These are phyloP conservation scores for Podilymbus podiceps DNA, from an alignment of 2,113 vertebrate species.

Conservation along the genomic window DNA sequence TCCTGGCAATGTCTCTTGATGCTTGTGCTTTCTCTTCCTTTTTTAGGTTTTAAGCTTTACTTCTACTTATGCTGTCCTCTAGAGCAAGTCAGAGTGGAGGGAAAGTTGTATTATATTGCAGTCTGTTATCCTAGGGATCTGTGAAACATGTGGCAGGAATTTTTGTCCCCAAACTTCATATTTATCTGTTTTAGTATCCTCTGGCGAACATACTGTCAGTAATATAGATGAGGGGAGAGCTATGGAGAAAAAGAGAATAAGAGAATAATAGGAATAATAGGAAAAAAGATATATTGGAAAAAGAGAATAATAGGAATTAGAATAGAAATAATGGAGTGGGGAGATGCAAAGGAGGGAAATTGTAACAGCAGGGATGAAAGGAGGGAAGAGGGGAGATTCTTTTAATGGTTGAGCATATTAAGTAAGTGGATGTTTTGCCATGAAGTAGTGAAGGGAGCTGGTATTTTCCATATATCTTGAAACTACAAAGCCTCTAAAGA, in stretches of 20 bases:
- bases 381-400: background rate
- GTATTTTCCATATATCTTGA: conserved; percentile 7
- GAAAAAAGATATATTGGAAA: background rate
- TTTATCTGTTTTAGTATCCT: background rate
- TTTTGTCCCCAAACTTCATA: background rate
- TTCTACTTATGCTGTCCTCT: background rate
- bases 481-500: background rate
- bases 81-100: background rate
- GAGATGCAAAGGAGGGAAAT: background rate
- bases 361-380: background rate
- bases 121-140: background rate
- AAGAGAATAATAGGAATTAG: background rate
- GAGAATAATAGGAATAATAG: background rate
- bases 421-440: background rate
- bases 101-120: background rate
- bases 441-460: background rate
- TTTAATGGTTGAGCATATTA: background rate
- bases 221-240: background rate
- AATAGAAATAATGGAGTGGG: background rate
- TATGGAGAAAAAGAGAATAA: background rate
- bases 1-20: background rate
- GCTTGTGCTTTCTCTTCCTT: background rate
- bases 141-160: background rate
- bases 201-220: background rate
- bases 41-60: background rate